phyloP scores from a whole-genome alignment of 2,113 vertebrate genomes.

The Trochalopteron elliotii region DNA sequence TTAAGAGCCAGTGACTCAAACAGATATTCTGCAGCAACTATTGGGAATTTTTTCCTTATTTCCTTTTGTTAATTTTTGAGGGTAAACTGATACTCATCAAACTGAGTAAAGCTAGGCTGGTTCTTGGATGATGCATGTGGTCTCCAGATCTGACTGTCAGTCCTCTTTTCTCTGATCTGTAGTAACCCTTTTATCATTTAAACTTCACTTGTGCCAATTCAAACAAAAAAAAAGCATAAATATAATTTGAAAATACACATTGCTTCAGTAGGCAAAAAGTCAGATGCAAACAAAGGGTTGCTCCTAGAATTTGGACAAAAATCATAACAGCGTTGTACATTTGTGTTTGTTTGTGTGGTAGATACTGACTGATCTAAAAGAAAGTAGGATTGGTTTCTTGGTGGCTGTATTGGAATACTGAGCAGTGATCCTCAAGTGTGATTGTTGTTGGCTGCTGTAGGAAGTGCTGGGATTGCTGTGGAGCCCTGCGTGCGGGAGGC shows the following conservation, averaged over 20 bases:
- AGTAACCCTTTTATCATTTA: conserved; percentile 46
- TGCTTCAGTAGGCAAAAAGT: background rate
- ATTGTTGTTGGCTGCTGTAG: background rate
- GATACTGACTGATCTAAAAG: background rate
- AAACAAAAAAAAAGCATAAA: background rate
- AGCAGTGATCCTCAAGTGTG: background rate
- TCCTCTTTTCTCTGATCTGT: conserved; percentile 33
- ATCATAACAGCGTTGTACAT: fast-evolving
- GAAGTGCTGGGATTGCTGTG: background rate
- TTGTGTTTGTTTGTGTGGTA: background rate
- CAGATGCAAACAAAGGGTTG: background rate
- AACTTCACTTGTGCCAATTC: conserved; percentile 9
- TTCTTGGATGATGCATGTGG: conserved; percentile 1
- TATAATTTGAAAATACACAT: background rate
- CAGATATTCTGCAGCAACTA: background rate
- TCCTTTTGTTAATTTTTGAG: conserved; percentile 12
- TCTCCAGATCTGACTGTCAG: conserved; percentile 40
- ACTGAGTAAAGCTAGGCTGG: background rate
- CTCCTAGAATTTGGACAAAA: background rate
- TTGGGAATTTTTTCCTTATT: background rate
- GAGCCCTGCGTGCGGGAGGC: background rate
- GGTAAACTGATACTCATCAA: background rate
- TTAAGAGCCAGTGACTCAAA: background rate
- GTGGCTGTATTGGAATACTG: background rate
- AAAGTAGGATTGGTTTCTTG: background rate